These are phyloP conservation scores for Gavia stellata DNA, from an alignment of 2,113 vertebrate genomes.

Conservation along the genomic window DNA sequence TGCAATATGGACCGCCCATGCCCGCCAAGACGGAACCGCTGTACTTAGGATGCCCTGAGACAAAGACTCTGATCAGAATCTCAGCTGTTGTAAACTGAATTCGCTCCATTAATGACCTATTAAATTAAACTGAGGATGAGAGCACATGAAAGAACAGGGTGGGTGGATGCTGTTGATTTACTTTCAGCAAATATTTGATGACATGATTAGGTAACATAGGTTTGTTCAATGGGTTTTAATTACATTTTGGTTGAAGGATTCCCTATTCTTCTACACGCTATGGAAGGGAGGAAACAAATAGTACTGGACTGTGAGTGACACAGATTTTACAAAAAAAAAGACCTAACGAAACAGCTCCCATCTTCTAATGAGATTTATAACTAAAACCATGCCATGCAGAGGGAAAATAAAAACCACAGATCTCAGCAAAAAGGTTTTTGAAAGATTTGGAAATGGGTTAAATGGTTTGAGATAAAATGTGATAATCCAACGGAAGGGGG, in stretches of 20 bases:
- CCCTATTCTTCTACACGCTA: background rate
- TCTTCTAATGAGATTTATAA: background rate
- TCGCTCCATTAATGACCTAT: background rate
- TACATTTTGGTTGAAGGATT: background rate
- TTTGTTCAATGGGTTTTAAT: background rate
- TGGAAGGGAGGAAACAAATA: background rate
- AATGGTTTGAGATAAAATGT: background rate
- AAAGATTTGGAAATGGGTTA: background rate
- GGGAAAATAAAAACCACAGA: background rate
- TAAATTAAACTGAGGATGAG: background rate
- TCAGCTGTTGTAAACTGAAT: background rate
- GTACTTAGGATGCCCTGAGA: background rate
- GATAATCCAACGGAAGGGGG: background rate
- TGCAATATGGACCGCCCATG: background rate
- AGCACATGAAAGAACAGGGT: background rate
- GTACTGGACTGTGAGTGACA: background rate
- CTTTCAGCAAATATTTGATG: conserved; percentile 15
- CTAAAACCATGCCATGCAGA: background rate
- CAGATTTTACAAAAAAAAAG: background rate
- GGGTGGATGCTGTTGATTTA: background rate
- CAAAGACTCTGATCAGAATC: background rate
- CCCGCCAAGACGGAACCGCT: background rate
- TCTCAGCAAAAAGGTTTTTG: background rate
- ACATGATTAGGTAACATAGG: background rate
- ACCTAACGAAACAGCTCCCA: background rate